These are phyloP conservation scores for Araneus ventricosus DNA, from an alignment of 1,140 invertebrate genomes.

Conservation along the genomic window DNA sequence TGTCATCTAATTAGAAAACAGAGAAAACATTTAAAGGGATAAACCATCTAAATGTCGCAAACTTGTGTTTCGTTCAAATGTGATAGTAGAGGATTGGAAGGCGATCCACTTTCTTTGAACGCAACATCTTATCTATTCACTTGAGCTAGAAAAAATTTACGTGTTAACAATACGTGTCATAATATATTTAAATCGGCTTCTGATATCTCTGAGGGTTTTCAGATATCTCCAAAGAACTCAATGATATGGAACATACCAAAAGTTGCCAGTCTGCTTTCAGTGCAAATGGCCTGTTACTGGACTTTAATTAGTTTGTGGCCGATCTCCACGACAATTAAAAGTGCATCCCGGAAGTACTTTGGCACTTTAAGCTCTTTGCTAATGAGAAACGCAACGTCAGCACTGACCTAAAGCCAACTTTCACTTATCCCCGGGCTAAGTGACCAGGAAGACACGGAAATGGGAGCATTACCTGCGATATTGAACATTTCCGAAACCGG, in stretches of 20 bases:
- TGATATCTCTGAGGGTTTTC: not conserved
- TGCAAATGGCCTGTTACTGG: not conserved
- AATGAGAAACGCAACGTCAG: not conserved
- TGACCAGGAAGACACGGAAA: conserved; percentile 7
- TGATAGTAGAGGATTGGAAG: no score
- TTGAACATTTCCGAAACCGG: conserved; percentile 8
- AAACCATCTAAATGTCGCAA: no score
- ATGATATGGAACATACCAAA: not conserved
- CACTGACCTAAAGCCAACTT: conserved; percentile 4
- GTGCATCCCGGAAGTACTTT: not conserved
- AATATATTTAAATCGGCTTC: not conserved
- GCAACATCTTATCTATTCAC: no score
- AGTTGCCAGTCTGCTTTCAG: not conserved
- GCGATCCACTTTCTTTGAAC: no score
- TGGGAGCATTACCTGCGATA: conserved; percentile 18
- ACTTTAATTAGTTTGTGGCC: not conserved
- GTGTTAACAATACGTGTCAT: no score
- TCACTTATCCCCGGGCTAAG: not conserved
- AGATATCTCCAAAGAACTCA: not conserved
- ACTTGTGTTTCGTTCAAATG: no score
- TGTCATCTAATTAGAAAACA: no score
- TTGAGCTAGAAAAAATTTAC: no score
- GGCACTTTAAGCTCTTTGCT: not conserved
- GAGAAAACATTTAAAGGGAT: no score
- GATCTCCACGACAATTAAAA: not conserved